Conservation (phyloP, 2,113 vertebrate species). For the Cranoglanis bouderius region DNA sequence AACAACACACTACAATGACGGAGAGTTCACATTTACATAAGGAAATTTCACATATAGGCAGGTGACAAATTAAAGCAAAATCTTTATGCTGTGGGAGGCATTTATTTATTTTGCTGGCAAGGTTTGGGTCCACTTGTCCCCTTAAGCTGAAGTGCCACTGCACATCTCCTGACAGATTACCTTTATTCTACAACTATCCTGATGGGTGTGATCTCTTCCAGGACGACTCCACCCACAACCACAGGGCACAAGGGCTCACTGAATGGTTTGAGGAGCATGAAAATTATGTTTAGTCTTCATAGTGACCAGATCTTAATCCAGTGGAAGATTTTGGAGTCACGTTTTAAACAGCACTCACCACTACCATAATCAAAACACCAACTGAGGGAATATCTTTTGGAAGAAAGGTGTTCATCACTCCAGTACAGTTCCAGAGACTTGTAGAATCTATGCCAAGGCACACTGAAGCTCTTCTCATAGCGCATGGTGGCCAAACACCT, state of each 20-base stretch:
- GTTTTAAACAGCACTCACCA: not conserved
- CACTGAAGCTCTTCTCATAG: not conserved
- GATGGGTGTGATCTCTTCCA: not conserved
- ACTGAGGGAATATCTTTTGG: not conserved
- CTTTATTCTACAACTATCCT: not conserved
- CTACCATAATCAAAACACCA: not conserved
- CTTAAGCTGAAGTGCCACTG: not conserved
- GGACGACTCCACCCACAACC: not conserved
- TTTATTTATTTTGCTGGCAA: not conserved
- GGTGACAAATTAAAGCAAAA: not conserved
- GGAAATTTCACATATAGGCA: not conserved
- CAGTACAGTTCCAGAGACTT: not conserved
- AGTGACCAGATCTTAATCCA: not conserved
- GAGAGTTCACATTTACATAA: not conserved
- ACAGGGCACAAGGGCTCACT: not conserved
- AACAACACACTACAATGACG: not conserved
- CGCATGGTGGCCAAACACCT: not conserved
- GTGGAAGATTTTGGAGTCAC: not conserved
- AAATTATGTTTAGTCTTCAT: not conserved
- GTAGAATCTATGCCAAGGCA: not conserved
- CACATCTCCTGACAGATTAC: not conserved
- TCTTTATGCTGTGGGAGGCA: not conserved
- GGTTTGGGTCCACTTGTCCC: not conserved
- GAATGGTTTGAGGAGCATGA: not conserved
- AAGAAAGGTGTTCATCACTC: not conserved